A percentile compares a stretch with the other conserved stretches of the same genome.
Evolutionary conservation across 1,140 invertebrate genomes (phyloP).

Genomic region (Homalodisca vitripennis): DNA sequence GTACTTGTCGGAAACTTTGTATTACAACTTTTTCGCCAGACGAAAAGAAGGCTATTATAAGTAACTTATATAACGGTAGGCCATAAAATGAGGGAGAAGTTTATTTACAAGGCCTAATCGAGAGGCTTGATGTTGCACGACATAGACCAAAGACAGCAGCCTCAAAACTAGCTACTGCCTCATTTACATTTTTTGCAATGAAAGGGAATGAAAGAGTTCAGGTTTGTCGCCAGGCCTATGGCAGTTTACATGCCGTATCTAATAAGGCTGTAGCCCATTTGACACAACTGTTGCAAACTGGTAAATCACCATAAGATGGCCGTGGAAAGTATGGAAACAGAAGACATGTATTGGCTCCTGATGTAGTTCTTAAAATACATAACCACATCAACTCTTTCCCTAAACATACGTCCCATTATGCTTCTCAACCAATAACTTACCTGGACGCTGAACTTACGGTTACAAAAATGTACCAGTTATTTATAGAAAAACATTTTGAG

Average conservation of each 20-base stretch:
- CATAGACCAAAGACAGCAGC: neutral
- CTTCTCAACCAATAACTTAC: neutral
- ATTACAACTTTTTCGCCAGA: neutral
- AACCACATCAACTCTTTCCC: neutral
- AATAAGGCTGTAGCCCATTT: neutral
- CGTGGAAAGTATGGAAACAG: slow-evolving; percentile 2
- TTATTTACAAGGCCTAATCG: neutral
- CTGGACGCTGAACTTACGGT: neutral
- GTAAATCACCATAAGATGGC: neutral
- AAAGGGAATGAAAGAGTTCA: neutral
- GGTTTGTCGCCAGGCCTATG: neutral
- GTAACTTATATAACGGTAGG: neutral
- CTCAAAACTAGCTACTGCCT: neutral
- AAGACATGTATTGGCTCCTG: neutral
- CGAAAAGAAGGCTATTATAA: slow-evolving; percentile 1
- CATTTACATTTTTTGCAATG: neutral
- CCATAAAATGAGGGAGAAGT: slow-evolving; percentile 30
- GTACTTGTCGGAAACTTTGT: neutral
- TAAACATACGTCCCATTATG: neutral
- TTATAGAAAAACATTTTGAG: slow-evolving; percentile 36
- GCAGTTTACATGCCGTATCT: neutral
- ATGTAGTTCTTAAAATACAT: slow-evolving; percentile 4
- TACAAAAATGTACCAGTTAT: slow-evolving; percentile 26
- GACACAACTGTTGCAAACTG: neutral
- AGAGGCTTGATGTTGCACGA: neutral